Evolutionary conservation across 2,888 invertebrate species (phyloP).

Genomic region (Anarsia innoxiella): DNA sequence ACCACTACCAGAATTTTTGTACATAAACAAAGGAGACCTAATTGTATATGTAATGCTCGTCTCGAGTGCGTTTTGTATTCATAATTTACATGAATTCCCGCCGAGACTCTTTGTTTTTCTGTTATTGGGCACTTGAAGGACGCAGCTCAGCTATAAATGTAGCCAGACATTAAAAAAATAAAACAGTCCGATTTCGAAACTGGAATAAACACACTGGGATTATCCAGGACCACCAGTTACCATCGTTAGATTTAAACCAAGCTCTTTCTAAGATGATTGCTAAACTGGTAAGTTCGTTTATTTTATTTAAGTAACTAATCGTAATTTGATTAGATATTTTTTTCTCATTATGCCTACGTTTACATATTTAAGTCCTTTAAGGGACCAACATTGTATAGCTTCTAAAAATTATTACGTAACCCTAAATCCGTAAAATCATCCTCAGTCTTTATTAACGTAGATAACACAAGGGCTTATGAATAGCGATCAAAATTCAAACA

Average conservation of each 20-base stretch:
- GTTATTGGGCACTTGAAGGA: slow-evolving; percentile 63
- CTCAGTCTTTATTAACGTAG: too few species aligned
- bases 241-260: slow-evolving; percentile 15
- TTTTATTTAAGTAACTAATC: too few species aligned
- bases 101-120: slow-evolving; percentile 50
- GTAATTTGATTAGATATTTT: slow-evolving; percentile 19
- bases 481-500: too few species aligned
- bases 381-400: too few species aligned
- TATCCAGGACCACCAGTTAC: slow-evolving; percentile 13
- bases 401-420: too few species aligned
- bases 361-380: too few species aligned
- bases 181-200: slow-evolving; percentile 39
- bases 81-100: slow-evolving; percentile 66
- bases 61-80: slow-evolving; percentile 38
- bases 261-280: slow-evolving; percentile 55
- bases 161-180: slow-evolving; percentile 39
- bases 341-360: too few species aligned
- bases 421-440: too few species aligned
- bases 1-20: slow-evolving; percentile 35
- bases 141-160: slow-evolving; percentile 53
- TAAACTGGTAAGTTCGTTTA: slow-evolving; percentile 67
- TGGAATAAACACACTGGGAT: slow-evolving; percentile 15
- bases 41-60: slow-evolving; percentile 60
- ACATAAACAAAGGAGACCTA: slow-evolving; percentile 56
- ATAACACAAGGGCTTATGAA: too few species aligned